Conservation (phyloP, 2,113 vertebrate genomes). For the Pogonocichla stellata region DNA sequence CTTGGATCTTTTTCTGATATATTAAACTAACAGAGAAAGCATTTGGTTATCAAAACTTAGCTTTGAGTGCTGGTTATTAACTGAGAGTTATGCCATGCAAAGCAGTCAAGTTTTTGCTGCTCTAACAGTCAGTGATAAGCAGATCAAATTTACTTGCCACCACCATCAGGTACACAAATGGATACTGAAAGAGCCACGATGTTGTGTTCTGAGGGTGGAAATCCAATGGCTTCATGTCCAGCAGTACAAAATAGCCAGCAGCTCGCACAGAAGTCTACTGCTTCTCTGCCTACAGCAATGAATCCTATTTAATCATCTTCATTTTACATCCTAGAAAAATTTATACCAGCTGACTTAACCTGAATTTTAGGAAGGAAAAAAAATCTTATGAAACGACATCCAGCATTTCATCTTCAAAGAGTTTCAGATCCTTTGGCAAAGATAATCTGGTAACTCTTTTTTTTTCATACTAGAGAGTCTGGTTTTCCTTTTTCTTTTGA, state of each 20-base stretch:
- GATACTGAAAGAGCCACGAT: rapidly evolving
- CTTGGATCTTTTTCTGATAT: not conserved
- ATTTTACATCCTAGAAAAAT: not conserved
- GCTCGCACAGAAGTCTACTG: not conserved
- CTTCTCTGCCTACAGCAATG: not conserved
- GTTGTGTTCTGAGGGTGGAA: not conserved
- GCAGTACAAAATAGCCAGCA: not conserved
- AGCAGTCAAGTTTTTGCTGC: not conserved
- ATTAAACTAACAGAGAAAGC: not conserved
- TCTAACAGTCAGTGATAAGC: not conserved
- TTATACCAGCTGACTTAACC: not conserved
- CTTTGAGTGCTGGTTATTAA: not conserved
- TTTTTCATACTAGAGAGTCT: not conserved
- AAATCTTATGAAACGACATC: not conserved
- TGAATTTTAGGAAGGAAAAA: not conserved
- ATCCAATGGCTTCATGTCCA: not conserved
- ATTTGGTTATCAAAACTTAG: not conserved
- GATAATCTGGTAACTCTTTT: not conserved
- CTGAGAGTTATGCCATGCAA: not conserved
- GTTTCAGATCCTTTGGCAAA: not conserved
- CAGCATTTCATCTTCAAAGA: not conserved
- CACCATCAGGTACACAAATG: not conserved
- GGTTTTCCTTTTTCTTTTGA: not conserved
- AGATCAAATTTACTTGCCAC: not conserved
- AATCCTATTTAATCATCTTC: not conserved